Conservation (phyloP, 2,888 invertebrate species). For the Mimas tiliae region DNA sequence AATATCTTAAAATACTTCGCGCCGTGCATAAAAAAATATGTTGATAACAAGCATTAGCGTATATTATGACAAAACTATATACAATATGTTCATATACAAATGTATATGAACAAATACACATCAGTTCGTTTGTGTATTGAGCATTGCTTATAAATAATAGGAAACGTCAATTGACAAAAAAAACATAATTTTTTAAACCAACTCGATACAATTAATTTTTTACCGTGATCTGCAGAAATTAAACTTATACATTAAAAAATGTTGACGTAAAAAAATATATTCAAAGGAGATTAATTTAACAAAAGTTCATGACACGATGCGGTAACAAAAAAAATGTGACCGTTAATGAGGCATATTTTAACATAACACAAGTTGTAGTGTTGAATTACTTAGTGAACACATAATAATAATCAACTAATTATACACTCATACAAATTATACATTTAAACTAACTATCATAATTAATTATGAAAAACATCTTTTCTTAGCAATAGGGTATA, state of each 20-base stretch:
- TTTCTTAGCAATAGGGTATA: not conserved
- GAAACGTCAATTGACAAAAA: constrained; percentile 1
- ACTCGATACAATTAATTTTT: not conserved
- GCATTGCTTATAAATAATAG: not conserved
- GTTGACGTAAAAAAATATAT: not conserved
- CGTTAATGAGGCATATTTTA: constrained; percentile 11
- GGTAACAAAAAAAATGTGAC: constrained; percentile 6
- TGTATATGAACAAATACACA: not conserved
- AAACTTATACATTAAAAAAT: too few relatives aligned
- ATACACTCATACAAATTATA: not conserved
- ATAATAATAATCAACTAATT: constrained; percentile 2
- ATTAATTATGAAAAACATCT: not conserved
- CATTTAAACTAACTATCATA: not conserved
- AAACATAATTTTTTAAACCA: not conserved
- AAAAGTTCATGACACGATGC: constrained; percentile 2
- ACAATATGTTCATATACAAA: not conserved
- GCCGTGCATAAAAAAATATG: not conserved
- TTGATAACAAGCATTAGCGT: not conserved
- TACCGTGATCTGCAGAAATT: not conserved
- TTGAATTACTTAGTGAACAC: constrained; percentile 1
- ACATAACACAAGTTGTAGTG: not conserved
- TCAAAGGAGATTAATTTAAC: constrained; percentile 1
- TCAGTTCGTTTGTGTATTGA: not conserved
- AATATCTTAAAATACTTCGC: not conserved
- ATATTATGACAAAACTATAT: not conserved